phyloP scores from a whole-genome alignment of 2,888 invertebrate species.

The Colletes collaris region DNA sequence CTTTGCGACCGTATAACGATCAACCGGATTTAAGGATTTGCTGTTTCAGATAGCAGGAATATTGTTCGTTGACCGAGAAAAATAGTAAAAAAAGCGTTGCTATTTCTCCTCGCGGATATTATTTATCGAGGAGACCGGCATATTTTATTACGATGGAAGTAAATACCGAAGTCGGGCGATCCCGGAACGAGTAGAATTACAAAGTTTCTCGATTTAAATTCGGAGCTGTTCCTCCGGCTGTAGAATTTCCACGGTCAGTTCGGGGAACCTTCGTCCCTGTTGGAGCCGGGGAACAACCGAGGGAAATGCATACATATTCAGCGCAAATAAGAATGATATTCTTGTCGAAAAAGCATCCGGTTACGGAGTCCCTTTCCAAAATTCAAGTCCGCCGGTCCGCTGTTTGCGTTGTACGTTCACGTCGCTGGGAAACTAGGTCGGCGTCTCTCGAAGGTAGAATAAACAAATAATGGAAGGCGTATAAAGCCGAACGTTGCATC shows the following conservation, averaged over 20 bases:
- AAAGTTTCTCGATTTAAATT: slow-evolving; percentile 10
- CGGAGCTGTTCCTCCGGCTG: not conserved
- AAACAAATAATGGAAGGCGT: slow-evolving; percentile 59
- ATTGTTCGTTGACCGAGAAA: too few relatives aligned
- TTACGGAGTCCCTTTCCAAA: slow-evolving; percentile 43
- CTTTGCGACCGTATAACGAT: too few relatives aligned
- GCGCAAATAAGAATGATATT: slow-evolving; percentile 17
- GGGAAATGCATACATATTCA: slow-evolving; percentile 6
- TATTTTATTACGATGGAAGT: too few relatives aligned
- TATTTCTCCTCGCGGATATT: too few relatives aligned
- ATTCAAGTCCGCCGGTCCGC: slow-evolving; percentile 41
- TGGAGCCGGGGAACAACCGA: not conserved
- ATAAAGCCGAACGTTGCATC: slow-evolving; percentile 50
- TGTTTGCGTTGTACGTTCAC: slow-evolving; percentile 24
- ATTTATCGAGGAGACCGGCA: too few relatives aligned
- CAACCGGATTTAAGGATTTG: too few relatives aligned
- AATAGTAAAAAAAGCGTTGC: too few relatives aligned
- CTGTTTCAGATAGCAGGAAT: too few relatives aligned
- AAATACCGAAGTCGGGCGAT: too few relatives aligned
- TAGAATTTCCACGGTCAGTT: not conserved
- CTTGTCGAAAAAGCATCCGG: slow-evolving; percentile 30
- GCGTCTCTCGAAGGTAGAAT: slow-evolving; percentile 57
- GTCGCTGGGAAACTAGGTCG: slow-evolving; percentile 52
- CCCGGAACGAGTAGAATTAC: not conserved
- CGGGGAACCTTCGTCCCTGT: not conserved